phyloP scores from a whole-genome alignment of 1,140 invertebrate species.

The Acyrthosiphon pisum region DNA sequence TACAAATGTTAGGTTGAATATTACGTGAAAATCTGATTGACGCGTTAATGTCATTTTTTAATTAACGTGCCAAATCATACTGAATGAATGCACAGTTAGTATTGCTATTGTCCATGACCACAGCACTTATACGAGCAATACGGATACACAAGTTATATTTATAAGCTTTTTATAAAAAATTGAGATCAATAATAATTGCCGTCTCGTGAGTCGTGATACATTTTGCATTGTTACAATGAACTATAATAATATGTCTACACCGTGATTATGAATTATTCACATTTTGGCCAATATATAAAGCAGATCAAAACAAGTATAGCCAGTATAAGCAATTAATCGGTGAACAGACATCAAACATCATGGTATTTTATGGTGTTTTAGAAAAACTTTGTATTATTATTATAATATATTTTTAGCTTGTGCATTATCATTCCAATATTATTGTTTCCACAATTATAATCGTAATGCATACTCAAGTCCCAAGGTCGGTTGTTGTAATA shows the following conservation, averaged over 20 bases:
- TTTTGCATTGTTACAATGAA: background rate
- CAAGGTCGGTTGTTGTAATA: background rate
- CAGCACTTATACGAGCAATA: background rate
- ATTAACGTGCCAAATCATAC: background rate
- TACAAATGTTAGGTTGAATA: background rate
- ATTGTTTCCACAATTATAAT: slow-evolving; percentile 1
- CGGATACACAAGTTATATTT: background rate
- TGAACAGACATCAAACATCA: background rate
- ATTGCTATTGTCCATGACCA: background rate
- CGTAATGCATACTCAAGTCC: background rate
- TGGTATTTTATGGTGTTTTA: background rate
- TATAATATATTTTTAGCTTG: background rate
- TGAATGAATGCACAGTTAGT: background rate
- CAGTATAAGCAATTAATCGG: background rate
- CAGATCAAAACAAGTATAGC: background rate
- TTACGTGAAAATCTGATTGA: background rate
- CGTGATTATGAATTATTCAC: background rate
- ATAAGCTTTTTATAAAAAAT: background rate
- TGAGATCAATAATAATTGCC: background rate
- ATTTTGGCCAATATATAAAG: background rate
- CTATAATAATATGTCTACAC: background rate
- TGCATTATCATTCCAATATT: background rate
- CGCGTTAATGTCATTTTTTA: background rate
- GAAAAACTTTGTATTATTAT: background rate
- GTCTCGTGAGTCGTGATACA: background rate